These are phyloP conservation scores for Conopomorpha cramerella DNA, from an alignment of 1,140 invertebrate species.

Conservation along the genomic window DNA sequence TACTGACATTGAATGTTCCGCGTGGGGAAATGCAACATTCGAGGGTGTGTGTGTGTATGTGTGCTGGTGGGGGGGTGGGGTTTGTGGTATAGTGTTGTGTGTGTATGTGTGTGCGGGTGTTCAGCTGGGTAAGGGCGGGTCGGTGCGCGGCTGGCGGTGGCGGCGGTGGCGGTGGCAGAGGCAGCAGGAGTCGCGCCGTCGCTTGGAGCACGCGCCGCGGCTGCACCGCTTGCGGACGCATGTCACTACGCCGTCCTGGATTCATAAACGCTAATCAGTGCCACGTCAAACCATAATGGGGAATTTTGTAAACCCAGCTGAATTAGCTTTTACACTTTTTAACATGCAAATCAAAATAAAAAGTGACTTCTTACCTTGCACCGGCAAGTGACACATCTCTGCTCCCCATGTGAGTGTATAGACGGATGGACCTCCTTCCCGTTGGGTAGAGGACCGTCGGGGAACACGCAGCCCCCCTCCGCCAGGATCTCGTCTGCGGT, in stretches of 20 bases:
- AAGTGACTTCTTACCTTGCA: conserved; percentile 74
- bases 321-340: no score
- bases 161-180: conserved; percentile 43
- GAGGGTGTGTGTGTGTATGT: no score
- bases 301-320: no score
- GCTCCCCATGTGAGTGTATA: conserved; percentile 79
- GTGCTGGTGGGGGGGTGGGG: no score
- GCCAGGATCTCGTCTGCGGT: conserved; percentile 70
- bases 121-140: conserved; percentile 26
- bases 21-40: conserved; percentile 5
- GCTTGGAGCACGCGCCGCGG: conserved; percentile 66
- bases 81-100: no score
- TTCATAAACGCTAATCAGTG: conserved; percentile 9
- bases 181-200: conserved; percentile 41
- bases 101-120: no score
- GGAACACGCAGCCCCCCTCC: conserved; percentile 78
- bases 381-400: conserved; percentile 84
- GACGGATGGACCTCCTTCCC: conserved; percentile 86
- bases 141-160: conserved; percentile 17
- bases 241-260: conserved; percentile 79
- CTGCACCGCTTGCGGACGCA: conserved; percentile 81
- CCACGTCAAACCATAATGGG: not conserved
- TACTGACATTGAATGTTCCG: not conserved
- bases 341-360: conserved; percentile 1
- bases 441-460: conserved; percentile 73